These are phyloP conservation scores for Drosophila navojoa DNA, from an alignment of 1,140 invertebrate species.

Conservation along the genomic window DNA sequence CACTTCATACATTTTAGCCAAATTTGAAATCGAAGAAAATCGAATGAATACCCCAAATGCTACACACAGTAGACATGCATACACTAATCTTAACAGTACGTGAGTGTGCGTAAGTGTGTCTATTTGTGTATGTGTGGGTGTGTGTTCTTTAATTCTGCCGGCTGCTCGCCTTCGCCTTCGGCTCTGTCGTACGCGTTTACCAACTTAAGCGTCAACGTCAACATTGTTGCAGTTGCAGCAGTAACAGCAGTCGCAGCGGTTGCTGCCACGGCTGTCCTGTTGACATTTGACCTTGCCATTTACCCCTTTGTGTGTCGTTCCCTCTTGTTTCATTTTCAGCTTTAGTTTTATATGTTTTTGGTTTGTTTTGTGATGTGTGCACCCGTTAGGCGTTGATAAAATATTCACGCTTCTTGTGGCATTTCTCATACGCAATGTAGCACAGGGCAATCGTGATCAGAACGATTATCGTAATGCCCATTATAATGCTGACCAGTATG, in stretches of 20 bases:
- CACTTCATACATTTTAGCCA: slow-evolving; percentile 14
- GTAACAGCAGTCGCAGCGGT: neutral
- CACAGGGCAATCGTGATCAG: slow-evolving; percentile 91
- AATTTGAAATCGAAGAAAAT: slow-evolving; percentile 46
- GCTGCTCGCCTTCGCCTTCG: slow-evolving; percentile 11
- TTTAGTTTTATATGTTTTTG: slow-evolving; percentile 20
- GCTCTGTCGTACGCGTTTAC: slow-evolving; percentile 37
- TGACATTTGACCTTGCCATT: slow-evolving; percentile 67
- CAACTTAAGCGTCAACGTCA: slow-evolving; percentile 78
- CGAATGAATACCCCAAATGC: slow-evolving; percentile 35
- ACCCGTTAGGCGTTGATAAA: slow-evolving; percentile 83
- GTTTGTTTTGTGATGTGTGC: neutral
- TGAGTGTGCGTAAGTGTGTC: slow-evolving; percentile 20
- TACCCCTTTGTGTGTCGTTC: slow-evolving; percentile 8
- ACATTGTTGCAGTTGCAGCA: slow-evolving; percentile 63
- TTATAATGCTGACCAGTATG: slow-evolving; percentile 93
- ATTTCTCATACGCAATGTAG: slow-evolving; percentile 91
- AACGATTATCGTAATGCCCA: slow-evolving; percentile 91
- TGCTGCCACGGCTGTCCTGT: slow-evolving; percentile 17
- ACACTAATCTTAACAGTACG: slow-evolving; percentile 28
- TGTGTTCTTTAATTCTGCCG: slow-evolving; percentile 24
- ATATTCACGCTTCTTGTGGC: slow-evolving; percentile 85
- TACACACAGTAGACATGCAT: slow-evolving; percentile 12
- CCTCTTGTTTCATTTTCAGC: neutral
- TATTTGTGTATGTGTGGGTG: slow-evolving; percentile 8